Percentiles rank a stretch among this genome's conserved stretches.
These are phyloP conservation scores for Nomada flava DNA, from an alignment of 2,888 invertebrate species.

Conservation along the genomic window DNA sequence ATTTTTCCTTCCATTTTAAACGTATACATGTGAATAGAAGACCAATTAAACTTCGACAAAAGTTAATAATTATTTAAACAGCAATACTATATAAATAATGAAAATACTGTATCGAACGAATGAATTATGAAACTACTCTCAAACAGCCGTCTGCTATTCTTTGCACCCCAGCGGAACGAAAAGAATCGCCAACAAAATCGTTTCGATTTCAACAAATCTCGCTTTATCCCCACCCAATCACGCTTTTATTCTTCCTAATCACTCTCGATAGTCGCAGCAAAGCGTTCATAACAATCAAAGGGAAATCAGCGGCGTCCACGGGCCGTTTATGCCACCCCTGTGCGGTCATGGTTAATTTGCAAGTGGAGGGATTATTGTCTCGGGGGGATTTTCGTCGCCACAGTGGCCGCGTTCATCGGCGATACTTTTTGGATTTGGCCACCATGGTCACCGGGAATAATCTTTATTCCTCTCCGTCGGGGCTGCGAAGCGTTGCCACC, in stretches of 20 bases:
- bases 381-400: slow-evolving; percentile 56
- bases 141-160: no score
- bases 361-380: slow-evolving; percentile 71
- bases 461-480: slow-evolving; percentile 46
- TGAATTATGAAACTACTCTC: no score
- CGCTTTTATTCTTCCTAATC: not conserved
- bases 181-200: no score
- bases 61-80: no score
- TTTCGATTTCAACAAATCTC: not conserved
- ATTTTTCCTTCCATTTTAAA: not conserved
- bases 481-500: slow-evolving; percentile 1
- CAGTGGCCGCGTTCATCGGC: not conserved
- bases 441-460: slow-evolving; percentile 27
- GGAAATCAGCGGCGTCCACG: slow-evolving; percentile 18
- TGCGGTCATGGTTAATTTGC: slow-evolving; percentile 63
- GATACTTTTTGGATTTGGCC: slow-evolving; percentile 38
- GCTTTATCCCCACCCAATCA: not conserved
- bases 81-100: no score
- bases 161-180: no score
- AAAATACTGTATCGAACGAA: no score
- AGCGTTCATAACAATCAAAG: slow-evolving; percentile 25
- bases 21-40: not conserved
- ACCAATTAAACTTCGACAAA: no score
- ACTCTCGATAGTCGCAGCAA: not conserved
- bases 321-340: slow-evolving; percentile 1